These are phyloP conservation scores for Megathymus violae DNA, from an alignment of 1,140 invertebrate genomes.

Conservation along the genomic window DNA sequence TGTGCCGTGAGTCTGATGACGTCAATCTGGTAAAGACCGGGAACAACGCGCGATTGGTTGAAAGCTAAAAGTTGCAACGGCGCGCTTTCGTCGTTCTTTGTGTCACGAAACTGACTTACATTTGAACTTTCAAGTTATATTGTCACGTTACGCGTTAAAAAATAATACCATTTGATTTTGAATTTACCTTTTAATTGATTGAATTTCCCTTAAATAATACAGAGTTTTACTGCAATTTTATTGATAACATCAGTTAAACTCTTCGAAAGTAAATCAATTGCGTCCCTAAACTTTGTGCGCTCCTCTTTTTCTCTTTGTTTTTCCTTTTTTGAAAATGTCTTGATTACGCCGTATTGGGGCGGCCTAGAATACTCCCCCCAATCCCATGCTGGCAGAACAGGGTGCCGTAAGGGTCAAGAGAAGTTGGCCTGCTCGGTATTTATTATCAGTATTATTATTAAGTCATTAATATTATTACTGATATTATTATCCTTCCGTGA, in stretches of 20 bases:
- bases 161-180: too few relatives aligned
- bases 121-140: slow-evolving; percentile 13
- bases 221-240: neutral
- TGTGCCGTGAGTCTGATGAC: slow-evolving; percentile 73
- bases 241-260: neutral
- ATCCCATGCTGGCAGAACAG: too few relatives aligned
- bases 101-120: slow-evolving; percentile 25
- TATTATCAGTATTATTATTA: too few relatives aligned
- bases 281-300: neutral
- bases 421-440: too few relatives aligned
- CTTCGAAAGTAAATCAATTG: neutral
- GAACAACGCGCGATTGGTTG: slow-evolving; percentile 50
- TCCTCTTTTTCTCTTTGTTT: neutral
- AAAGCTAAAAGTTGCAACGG: slow-evolving; percentile 18
- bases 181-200: neutral
- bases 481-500: too few relatives aligned
- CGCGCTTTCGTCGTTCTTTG: slow-evolving; percentile 23
- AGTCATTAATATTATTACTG: too few relatives aligned
- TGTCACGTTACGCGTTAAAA: slow-evolving; percentile 14
- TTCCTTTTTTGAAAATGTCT: neutral
- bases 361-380: too few relatives aligned
- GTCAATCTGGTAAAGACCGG: slow-evolving; percentile 67
- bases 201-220: neutral
- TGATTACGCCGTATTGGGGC: too few relatives aligned
- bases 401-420: too few relatives aligned